Base-by-base conservation (phyloP, 2,797 vertebrate genomes). In the Florisuga fusca region DNA sequence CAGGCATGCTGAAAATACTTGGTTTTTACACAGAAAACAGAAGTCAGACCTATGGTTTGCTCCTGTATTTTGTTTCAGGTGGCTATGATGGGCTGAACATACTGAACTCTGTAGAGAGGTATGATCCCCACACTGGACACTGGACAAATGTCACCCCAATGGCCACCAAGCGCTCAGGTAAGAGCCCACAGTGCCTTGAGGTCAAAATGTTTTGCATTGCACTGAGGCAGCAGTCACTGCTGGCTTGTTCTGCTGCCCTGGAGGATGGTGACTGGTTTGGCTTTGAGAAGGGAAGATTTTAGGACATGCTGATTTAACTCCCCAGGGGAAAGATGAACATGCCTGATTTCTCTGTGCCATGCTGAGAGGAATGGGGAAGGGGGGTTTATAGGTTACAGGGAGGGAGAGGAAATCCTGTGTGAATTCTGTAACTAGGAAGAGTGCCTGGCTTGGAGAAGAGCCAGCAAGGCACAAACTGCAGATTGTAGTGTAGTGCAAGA, bases 141-240 rank as follows among this genome's bases (percentile, higher is more conserved):
- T 99, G 99, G 99, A 99, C 99, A 16, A 99, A 99, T 12, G 99
- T 99, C 55, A 99, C 99, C 5, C 99, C 99, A 8, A 99, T 99
- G 99, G 99, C 99, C 95, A 99, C 99, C 31, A 99, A 99, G 93
- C 98, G 99, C 58, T 99, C 99, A 94, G 99, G 99, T 99, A 82
- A 95, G 97, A 95, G 77, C 88, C 84, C 59, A 8, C 38, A 22
- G 61, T 51, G 61, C 58, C 74, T 38, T 3, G n/a, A 66, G 41
- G 43, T 55, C 66, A n/a, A 9, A 43, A 41, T 6, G 53, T 23
- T 58, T n/a, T 45, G 61, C 38, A 31, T 20, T 78, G 62, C n/a
- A 3, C 45, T 64, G 73, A 63, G 79, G 73, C n/a, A 53, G 20
- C 74, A 50, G 12, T 41, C 43, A 8, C 53, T 86, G 53, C 77